Evolutionary conservation across 1,140 invertebrate species (phyloP), one percentile per base, ranked within the genome.

Genomic region (Leptonema lineaticorne): DNA sequence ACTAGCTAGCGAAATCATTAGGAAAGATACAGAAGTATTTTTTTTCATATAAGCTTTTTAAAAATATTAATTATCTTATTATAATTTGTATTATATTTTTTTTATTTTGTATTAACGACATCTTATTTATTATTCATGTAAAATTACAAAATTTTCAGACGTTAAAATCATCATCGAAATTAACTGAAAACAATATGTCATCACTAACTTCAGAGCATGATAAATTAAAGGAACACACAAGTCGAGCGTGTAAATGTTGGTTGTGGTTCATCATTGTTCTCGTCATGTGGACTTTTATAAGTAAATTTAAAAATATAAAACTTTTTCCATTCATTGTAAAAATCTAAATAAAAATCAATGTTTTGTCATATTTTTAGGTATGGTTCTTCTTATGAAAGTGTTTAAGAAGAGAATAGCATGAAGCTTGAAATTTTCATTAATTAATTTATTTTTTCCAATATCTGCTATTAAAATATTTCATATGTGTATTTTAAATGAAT

Each of bases 211-310:
- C 85, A 50, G 93, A 96, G 81, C 91, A 92, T 8, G 86, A 90
- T 7, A 88, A 90, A 75, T 79, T 98, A 24, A 87, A 90, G 74
- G 91, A 92, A 69, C 93, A 95, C 78, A 95, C 91, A 20, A 87
- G 88, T 70, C 89, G 90, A 68, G 91, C 91, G 0, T 96, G 93
- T 85, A 93, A 93, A 76, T 97, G 94, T 81, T 96, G 94, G 93
- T 87, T 97, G 66, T 96, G 93, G 93, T 76, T 96, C 6, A 91
- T 95, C 88, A 81, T 97, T 50, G 85, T 87, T 16, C 82, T 93
- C 68, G 94, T 97, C 24, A 85, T 93, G 74, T 81, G 89, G 56
- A 89, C 92, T 69, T 97, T 97, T 82, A 89, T 97, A 65, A 91
- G 91, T 93, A 82, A 87, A 89, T 85, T 72, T 66, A 16, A 63